phyloP scores from a whole-genome alignment of 2,113 vertebrate species.

The Neolamprologus toae region DNA sequence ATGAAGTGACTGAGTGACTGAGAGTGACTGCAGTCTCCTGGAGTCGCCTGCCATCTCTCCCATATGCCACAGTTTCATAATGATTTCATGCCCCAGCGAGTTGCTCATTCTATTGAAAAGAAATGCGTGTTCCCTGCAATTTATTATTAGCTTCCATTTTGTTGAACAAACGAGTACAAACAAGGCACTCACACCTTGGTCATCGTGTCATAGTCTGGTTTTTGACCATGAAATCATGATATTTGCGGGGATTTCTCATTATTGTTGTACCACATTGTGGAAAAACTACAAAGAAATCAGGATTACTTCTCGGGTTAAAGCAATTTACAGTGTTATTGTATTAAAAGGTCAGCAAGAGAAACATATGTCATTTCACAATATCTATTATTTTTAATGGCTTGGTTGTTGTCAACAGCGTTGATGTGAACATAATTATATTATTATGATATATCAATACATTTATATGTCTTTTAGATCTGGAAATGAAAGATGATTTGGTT shows the following conservation, averaged over 20 bases:
- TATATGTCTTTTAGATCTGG: neutral
- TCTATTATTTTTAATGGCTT: neutral
- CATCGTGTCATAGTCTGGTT: neutral
- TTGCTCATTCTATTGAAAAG: conserved; percentile 41
- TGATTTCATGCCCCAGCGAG: conserved; percentile 43
- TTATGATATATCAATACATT: neutral
- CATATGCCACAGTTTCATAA: conserved; percentile 40
- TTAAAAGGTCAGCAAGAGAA: neutral
- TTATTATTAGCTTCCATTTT: conserved; percentile 52
- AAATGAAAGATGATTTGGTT: neutral
- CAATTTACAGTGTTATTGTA: neutral
- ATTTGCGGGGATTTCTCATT: neutral
- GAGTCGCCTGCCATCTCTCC: conserved; percentile 1
- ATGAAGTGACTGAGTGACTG: conserved; percentile 1
- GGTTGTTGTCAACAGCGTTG: neutral
- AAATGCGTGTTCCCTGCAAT: conserved; percentile 24
- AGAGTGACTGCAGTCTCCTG: neutral
- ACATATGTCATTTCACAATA: neutral
- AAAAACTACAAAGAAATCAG: neutral
- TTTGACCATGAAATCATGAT: neutral
- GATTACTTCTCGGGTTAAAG: neutral
- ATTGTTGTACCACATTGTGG: neutral
- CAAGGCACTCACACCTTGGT: conserved; percentile 23
- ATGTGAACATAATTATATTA: neutral
- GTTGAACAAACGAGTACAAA: conserved; percentile 42